Evolutionary conservation across 2,113 vertebrate species (phyloP).

Genomic region (Lynx canadensis): DNA sequence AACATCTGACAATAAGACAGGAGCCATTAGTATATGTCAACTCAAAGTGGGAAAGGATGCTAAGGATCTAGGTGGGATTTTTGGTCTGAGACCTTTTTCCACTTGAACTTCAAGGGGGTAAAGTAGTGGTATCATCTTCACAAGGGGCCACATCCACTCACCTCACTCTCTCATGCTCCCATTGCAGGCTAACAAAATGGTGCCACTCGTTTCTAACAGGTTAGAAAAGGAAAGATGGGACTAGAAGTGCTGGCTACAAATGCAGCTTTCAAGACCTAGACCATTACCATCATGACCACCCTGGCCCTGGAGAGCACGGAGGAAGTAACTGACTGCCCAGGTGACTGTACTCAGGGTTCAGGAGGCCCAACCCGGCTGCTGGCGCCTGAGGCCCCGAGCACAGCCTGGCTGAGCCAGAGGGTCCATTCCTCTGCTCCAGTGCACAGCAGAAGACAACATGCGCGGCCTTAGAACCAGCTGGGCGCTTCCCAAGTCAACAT

Average conservation of each 20-base stretch:
- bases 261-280: not conserved
- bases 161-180: not conserved
- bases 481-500: constrained; percentile 52
- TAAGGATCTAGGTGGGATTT: not conserved
- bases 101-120: not conserved
- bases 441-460: not conserved
- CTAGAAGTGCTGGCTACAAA: not conserved
- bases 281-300: no score
- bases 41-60: not conserved
- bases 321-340: not conserved
- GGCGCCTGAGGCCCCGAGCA: not conserved
- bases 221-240: not conserved
- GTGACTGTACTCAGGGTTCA: not conserved
- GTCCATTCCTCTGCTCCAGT: not conserved
- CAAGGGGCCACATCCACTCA: not conserved
- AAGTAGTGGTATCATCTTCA: not conserved
- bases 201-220: not conserved
- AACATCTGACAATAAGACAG: not conserved
- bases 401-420: not conserved
- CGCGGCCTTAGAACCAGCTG: not conserved
- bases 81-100: not conserved
- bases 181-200: not conserved
- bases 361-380: not conserved
- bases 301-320: not conserved
- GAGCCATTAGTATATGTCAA: not conserved